phyloP scores from a whole-genome alignment of 1,140 invertebrate species.

The Drosophila pruinosa region DNA sequence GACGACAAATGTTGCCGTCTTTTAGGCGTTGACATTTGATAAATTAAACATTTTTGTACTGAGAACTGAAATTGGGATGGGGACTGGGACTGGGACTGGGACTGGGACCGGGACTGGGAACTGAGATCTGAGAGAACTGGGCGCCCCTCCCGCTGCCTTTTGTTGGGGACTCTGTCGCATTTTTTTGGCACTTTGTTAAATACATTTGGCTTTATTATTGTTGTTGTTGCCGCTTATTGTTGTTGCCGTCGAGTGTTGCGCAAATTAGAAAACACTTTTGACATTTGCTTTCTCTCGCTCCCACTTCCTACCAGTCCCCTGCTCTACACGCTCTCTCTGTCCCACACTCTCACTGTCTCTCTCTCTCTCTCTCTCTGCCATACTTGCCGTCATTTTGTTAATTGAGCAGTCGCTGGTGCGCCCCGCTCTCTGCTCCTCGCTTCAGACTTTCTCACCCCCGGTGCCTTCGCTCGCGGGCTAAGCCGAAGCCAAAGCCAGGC shows the following conservation, averaged over 20 bases:
- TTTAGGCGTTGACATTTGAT: conserved; percentile 80
- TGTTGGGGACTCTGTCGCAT: conserved; percentile 14
- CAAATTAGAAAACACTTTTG: conserved; percentile 79
- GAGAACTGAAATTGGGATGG: not conserved
- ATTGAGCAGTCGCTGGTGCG: conserved; percentile 60
- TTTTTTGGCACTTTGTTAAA: conserved; percentile 75
- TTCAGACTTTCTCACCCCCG: not conserved
- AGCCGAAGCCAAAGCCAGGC: not conserved
- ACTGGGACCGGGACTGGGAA: not conserved
- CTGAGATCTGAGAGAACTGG: not conserved
- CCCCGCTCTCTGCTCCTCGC: not conserved
- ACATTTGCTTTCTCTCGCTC: conserved; percentile 57
- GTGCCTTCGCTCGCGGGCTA: not conserved
- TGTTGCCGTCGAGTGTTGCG: conserved; percentile 50
- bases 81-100: not conserved
- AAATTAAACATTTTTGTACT: conserved; percentile 77
- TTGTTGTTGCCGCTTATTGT: not conserved
- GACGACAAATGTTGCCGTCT: conserved; percentile 79
- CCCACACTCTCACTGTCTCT: not conserved
- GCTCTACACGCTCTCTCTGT: not conserved
- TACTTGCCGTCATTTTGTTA: conserved; percentile 62
- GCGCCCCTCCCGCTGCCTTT: not conserved
- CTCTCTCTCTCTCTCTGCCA: not conserved
- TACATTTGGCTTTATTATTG: conserved; percentile 68
- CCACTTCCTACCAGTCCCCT: too few relatives aligned